Conservation (phyloP, 2,113 vertebrate species). For the Empidonax traillii region DNA sequence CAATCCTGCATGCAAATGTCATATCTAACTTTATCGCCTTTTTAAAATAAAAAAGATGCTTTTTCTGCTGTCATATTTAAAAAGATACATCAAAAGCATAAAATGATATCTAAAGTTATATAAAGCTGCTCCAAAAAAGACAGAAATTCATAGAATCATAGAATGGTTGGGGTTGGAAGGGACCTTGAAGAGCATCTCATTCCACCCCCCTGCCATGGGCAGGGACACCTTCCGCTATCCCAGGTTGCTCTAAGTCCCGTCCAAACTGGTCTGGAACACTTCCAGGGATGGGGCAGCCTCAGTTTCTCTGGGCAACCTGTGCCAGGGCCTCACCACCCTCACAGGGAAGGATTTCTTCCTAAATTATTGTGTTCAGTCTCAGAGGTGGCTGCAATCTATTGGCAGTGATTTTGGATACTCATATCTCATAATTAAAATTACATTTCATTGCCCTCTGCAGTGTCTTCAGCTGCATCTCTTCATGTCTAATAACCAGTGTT, state of each 20-base stretch:
- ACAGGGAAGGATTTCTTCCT: background rate
- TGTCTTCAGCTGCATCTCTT: background rate
- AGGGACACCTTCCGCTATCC: background rate
- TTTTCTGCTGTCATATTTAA: background rate
- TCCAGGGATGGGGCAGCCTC: background rate
- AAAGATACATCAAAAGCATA: background rate
- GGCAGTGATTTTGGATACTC: background rate
- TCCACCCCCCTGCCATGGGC: background rate
- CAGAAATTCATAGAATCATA: background rate
- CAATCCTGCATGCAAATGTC: background rate
- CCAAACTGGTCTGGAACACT: background rate
- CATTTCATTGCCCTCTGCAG: background rate
- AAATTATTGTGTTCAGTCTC: background rate
- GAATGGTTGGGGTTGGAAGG: background rate
- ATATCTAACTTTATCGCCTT: background rate
- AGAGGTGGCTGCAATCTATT: background rate
- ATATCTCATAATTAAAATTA: slow-evolving; percentile 1
- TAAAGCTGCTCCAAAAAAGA: background rate
- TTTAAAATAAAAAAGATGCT: background rate
- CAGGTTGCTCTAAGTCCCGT: background rate
- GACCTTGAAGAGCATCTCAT: background rate
- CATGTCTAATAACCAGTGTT: background rate
- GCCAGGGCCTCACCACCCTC: background rate
- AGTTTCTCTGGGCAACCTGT: background rate
- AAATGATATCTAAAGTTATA: background rate